Evolutionary conservation across 2,113 vertebrate species (phyloP).

Genomic region (Suncus etruscus): DNA sequence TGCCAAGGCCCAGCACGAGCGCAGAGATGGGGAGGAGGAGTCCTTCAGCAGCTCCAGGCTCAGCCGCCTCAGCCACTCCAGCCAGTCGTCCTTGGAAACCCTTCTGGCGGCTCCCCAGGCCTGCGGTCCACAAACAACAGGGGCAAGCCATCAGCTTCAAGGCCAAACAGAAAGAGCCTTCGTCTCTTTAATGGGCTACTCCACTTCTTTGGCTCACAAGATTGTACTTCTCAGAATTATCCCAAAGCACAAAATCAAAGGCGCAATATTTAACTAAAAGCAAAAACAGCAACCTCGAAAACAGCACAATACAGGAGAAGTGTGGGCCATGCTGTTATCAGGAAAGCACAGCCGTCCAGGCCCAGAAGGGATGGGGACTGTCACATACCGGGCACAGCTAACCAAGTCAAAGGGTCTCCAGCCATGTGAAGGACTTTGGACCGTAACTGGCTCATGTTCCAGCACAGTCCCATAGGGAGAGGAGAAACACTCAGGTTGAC

Average conservation of each 20-base stretch:
- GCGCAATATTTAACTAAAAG: constrained; percentile 22
- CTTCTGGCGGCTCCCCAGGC: constrained; percentile 98
- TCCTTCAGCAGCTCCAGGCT: constrained; percentile 98
- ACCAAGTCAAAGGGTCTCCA: not conserved
- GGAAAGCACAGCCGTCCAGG: not conserved
- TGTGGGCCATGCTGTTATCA: not conserved
- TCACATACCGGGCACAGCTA: not conserved
- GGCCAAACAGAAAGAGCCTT: not conserved
- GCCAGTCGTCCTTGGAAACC: constrained; percentile 99
- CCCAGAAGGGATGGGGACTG: not conserved
- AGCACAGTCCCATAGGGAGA: not conserved
- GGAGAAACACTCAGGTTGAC: not conserved
- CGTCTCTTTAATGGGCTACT: not conserved
- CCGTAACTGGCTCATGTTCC: not conserved
- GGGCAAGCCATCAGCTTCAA: not conserved
- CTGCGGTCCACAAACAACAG: constrained; percentile 82
- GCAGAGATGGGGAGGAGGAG: constrained; percentile 96
- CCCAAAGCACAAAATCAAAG: constrained; percentile 13
- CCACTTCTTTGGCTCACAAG: constrained; percentile 21
- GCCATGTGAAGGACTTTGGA: not conserved
- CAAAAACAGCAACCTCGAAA: not conserved
- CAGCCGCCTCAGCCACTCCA: constrained; percentile 96
- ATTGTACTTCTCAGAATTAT: constrained; percentile 4
- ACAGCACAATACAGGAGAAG: not conserved
- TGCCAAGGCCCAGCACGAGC: constrained; percentile 98